Base-by-base conservation (phyloP, 2,888 invertebrate genomes). In the Sinohyriopsis cumingii region DNA sequence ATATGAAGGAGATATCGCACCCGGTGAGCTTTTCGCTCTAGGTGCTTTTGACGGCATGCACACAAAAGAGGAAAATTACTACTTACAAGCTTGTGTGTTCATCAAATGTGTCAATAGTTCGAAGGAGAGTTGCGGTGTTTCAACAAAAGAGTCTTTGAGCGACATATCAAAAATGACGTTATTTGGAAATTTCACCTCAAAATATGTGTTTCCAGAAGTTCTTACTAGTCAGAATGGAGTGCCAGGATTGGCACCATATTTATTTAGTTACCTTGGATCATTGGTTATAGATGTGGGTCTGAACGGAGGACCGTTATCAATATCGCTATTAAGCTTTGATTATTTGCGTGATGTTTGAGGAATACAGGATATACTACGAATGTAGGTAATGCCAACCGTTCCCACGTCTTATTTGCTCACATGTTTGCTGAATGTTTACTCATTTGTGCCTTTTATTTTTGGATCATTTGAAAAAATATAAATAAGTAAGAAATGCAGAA, bases 121-220 rank as follows among this genome's bases (percentile, higher is more conserved):
- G 18, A 62, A 22, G 12, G n/a, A 45, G 1, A 62, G 62, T 20
- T 62, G 62, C 54, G 53, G 62, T 45, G 22, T 54, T 22, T 28
- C 62, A 24, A 25, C 45, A 15, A 20, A 54, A n/a, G 54, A 53
- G n/a, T 62, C 62, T 3, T 15, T 62, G 45, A 54, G 62, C 6
- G 22, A 62, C 22, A 62, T 62, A 24, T 12, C 9, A 12, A 62
- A 62, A 54, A 62, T 62, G 62, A 24, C 62, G 5, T 62, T 62
- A 5, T 62, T n/a, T 62, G 62, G 62, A 19, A 62, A 62, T 54
- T 62, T 62, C 54, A 54, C 62, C 33, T 33, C 33, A 12, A 62
- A 54, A 54, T 62, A 62, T 54, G 62, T 62, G 1, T 20, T 62
- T 54, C 62, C 62, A 19, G 56, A 65, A 62, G 62, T 62, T 20